Base-by-base conservation (phyloP, 2,113 vertebrate genomes). In the Anthoscopus minutus region DNA sequence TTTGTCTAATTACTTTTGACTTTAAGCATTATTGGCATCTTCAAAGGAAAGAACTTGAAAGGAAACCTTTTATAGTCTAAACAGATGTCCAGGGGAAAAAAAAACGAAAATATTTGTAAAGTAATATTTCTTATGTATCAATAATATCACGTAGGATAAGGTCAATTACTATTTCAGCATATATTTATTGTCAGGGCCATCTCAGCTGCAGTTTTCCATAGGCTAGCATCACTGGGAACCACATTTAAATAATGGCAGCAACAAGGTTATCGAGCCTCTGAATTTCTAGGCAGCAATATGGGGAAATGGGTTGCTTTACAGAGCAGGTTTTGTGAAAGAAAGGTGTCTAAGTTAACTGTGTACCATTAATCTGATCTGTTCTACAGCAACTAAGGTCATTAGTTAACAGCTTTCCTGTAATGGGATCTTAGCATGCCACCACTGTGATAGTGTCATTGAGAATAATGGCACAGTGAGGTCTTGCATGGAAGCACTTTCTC, bases 311-410 rank as follows among this genome's bases (percentile, higher is more conserved):
- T 88, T 95, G 93, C 95, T 97, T 89, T 95, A 82, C 48, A 17
- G 64, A 96, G 73, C 70, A 40, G 93, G 81, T 93, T 94, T 81
- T 58, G 85, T 94, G 73, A 88, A 90, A 92, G 88, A 92, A 95
- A 95, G 95, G 81, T 89, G 86, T 79, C 79, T 72, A 19, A 94
- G 94, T 89, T 94, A 94, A 92, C 92, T 95, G 37, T 94, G 72
- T 91, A 89, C 71, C 94, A 97, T 91, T 95, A 98, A 96, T 96
- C 89, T 97, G 96, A 96, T 95, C 95, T 96, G 95, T 93, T 96
- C 96, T 94, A 60, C 89, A 84, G 53, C 92, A 95, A 94, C 96
- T 90, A 71, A 79, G 91, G 76, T 95, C 90, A 62, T 94, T 94
- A 95, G 91, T 95, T 95, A 96, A 84, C 89, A 95, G 93, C 86